Conservation (phyloP, 1,140 invertebrate species). For the Heliconius melpomene region DNA sequence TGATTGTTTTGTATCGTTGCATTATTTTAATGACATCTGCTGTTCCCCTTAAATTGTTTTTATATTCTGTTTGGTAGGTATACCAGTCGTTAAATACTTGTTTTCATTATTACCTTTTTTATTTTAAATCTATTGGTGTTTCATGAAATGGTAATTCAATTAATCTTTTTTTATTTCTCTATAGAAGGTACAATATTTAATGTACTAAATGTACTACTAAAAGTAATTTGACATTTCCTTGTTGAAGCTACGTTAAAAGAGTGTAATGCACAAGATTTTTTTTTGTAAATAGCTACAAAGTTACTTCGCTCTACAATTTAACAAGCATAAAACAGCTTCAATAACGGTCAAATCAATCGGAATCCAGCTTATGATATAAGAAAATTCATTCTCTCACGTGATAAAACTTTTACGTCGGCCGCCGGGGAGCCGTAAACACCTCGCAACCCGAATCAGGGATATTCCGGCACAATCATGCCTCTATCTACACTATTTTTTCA, state of each 20-base stretch:
- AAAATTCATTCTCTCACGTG: conserved; percentile 19
- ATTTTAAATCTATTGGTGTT: no score
- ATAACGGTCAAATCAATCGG: conserved; percentile 10
- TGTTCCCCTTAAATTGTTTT: background rate
- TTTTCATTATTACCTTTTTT: no score
- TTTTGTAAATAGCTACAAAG: background rate
- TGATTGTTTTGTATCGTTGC: background rate
- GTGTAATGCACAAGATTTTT: background rate
- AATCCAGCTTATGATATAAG: conserved; percentile 13
- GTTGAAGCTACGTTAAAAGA: no score
- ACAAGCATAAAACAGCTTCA: background rate
- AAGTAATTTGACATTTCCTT: no score
- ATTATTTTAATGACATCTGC: conserved; percentile 6
- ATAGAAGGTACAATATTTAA: no score
- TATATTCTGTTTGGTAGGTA: background rate
- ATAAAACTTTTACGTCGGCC: conserved; percentile 31
- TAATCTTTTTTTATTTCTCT: no score
- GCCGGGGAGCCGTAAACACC: conserved; percentile 60
- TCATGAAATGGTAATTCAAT: no score
- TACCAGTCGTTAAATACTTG: no score
- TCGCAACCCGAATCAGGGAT: conserved; percentile 62
- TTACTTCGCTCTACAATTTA: background rate
- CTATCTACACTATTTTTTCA: conserved; percentile 69
- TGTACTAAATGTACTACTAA: no score
- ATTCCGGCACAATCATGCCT: conserved; percentile 65